Evolutionary conservation across 2,113 vertebrate species (phyloP), one percentile per base, ranked within the genome.

Genomic region (Xenopus borealis): DNA sequence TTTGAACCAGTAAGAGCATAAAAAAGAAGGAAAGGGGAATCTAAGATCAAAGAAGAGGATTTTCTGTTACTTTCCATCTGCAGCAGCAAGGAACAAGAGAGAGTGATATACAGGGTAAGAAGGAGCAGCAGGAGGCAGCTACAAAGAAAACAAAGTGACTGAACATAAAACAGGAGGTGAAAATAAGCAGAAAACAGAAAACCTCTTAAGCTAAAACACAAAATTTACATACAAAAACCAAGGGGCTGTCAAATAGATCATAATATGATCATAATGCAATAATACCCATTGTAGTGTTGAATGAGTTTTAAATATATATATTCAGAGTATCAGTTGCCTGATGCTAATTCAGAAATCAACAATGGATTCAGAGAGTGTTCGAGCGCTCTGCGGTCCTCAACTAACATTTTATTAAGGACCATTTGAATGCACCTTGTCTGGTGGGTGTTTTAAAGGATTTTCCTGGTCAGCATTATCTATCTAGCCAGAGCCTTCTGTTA

Each of bases 1-100:
- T 75, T 82, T 73, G 78, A 82, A 69, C 45, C 71, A 62, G 69
- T 70, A 66, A 75, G 27, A 64, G 71, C 59, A 63, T 68, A 79
- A 73, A 72, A 73, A 58, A 55, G 65, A 72, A 79, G 66, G 33
- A 64, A 73, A 55, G 66, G 19, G 46, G 66, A 64, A 63, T 69
- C 50, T 73, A 40, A 63, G 66, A 65, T 79, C 78, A 73, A 78
- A 79, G 66, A 19, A 4, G 53, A 58, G 50, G 61, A 62, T 62
- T 64, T 72, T 79, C 66, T 69, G 50, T 69, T 69, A n/a, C 71
- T 63, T 69, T 72, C 66, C 62, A 69, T 69, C 71, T 73, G 59
- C 59, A 55, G 55, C 50, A 65, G 78, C 61, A 62, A 33, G 66
- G 52, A 79, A 50, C 47, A 79, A 72, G 71, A 59, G 50, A 69